A percentile compares a stretch with the other conserved stretches of the same genome.
Conservation (phyloP, 2,888 invertebrate genomes). For the Megalurothrips usitatus region DNA sequence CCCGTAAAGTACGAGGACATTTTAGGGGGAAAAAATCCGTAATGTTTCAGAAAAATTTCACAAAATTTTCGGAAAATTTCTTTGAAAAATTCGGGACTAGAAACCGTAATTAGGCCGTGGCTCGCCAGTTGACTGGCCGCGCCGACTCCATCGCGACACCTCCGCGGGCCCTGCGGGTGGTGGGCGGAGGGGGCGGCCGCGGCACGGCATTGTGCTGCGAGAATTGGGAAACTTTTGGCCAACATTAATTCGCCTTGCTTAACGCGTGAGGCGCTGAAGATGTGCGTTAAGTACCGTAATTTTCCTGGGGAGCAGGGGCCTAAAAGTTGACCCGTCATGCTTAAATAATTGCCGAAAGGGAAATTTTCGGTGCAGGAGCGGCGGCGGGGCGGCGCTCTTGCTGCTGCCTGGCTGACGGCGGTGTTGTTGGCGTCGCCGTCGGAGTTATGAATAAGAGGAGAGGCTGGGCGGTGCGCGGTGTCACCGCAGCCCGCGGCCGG, state of each 20-base stretch:
- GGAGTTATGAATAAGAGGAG: not conserved
- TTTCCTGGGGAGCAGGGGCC: not conserved
- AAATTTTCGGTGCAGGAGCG: not conserved
- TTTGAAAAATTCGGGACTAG: no score
- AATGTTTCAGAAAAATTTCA: no score
- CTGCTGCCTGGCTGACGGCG: no score
- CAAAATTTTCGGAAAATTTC: no score
- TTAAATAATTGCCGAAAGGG: not conserved
- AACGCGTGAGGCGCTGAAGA: not conserved
- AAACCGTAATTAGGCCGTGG: no score
- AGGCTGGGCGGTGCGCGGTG: not conserved
- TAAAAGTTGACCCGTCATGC: not conserved
- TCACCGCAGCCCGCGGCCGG: no score
- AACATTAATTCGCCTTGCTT: not conserved
- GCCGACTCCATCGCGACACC: not conserved
- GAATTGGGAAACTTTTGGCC: not conserved
- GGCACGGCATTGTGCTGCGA: not conserved
- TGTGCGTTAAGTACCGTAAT: constrained; percentile 6
- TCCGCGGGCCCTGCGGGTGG: not conserved
- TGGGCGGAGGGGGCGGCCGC: not conserved
- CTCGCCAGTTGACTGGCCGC: no score
- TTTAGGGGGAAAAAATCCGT: no score
- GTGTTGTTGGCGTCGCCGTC: not conserved
- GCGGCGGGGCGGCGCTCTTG: no score
- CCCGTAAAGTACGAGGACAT: no score